Evolutionary conservation across 2,888 invertebrate species (phyloP), one percentile per base, ranked within the genome.

Genomic region (Resseliella maxima): DNA sequence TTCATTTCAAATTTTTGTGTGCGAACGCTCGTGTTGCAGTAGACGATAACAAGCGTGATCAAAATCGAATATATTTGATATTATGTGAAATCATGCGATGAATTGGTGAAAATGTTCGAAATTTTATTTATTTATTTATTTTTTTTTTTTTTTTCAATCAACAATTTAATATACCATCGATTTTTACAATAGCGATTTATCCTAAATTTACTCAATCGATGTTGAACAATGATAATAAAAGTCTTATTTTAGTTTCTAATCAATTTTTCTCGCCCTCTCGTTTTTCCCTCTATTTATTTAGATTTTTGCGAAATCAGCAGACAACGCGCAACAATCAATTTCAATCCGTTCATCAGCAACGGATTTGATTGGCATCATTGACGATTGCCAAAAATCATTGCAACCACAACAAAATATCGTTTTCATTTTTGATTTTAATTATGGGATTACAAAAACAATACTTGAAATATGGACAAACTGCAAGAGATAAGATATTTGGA

Each of bases 391-490:
- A 59, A 59, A 24, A 24, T 24, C 27, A 59, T 24, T 59, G 3
- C 72, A 72, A 72, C 31, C 12, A 72, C 2, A 72, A 72, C 27
- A n/a, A 59, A 5, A 59, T 8, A 27, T 59, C 24, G n/a, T 5
- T 59, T 12, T 3, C 31, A 83, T 36, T 24, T 50, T 6, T 2
- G 8, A 38, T n/a, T 83, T 89, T 88, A 90, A 91, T 88, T 88
- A 94, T 94, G 94, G 95, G 94, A 89, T 92, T 94, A 88, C 95
- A 95, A 90, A 95, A 95, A 90, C 95, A 96, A 89, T 96, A 96
- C 90, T 92, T 95, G 90, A 94, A 94, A 88, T 95, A 96, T 89
- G 95, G 95, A 87, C 94, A 94, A 90, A 93, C 93, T 88, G 95
- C 95, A 88, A 93, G 94, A 88, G 95, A 95, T 90, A 93, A 94